Conservation (phyloP, 2,797 vertebrate species). For the Euthynnus affinis region DNA sequence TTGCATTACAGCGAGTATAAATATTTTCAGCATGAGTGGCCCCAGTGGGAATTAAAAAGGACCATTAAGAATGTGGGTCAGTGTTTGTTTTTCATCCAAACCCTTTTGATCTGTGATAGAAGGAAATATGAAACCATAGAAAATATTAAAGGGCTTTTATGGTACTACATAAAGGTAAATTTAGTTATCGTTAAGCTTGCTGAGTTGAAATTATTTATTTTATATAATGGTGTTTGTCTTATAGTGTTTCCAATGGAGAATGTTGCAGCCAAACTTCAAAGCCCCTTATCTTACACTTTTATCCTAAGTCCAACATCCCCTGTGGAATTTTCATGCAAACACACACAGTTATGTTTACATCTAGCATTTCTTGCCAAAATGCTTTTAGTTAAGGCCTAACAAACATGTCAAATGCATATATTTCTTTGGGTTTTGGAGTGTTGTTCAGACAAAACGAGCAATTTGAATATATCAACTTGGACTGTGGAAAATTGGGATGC, state of each 20-base stretch:
- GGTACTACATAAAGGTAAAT: not conserved
- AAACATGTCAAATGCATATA: not conserved
- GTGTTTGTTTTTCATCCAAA: slow-evolving; percentile 52
- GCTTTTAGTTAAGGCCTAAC: not conserved
- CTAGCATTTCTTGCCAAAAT: not conserved
- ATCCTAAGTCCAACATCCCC: not conserved
- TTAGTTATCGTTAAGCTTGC: not conserved
- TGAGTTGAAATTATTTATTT: not conserved
- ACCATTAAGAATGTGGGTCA: slow-evolving; percentile 65
- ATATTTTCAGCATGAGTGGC: slow-evolving; percentile 52
- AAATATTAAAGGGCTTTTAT: slow-evolving; percentile 39
- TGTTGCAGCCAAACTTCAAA: not conserved
- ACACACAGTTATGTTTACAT: not conserved
- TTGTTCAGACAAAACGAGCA: no score
- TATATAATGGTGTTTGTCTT: slow-evolving; percentile 6
- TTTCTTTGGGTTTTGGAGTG: not conserved
- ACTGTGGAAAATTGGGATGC: no score
- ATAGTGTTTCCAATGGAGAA: not conserved
- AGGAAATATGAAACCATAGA: not conserved
- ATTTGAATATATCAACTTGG: no score
- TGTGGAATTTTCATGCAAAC: not conserved
- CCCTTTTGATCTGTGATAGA: slow-evolving; percentile 50
- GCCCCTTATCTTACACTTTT: not conserved
- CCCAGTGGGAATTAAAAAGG: slow-evolving; percentile 46
- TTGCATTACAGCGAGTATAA: slow-evolving; percentile 36